phyloP scores from a whole-genome alignment of 2,113 vertebrate genomes.

The Myxocyprinus asiaticus region DNA sequence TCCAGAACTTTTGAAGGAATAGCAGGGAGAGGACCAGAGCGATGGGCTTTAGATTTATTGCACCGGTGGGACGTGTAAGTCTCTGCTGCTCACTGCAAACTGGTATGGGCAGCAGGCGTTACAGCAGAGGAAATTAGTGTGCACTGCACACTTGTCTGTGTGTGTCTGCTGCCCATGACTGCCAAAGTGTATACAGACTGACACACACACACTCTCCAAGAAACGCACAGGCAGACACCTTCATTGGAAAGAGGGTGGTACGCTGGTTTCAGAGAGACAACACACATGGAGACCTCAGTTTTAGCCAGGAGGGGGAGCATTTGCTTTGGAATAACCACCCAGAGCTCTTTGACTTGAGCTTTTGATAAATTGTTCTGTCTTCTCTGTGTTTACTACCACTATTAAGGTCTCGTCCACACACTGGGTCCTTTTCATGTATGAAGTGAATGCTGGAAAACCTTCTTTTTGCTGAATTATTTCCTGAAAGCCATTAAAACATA shows the following conservation, averaged over 20 bases:
- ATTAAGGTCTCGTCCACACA: neutral
- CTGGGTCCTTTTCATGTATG: neutral
- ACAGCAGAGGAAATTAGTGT: constrained; percentile 57
- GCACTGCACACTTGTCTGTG: constrained; percentile 58
- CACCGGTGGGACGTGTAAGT: constrained; percentile 37
- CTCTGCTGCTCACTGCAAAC: constrained; percentile 43
- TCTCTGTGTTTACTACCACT: neutral
- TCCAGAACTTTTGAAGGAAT: neutral
- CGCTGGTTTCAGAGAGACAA: constrained; percentile 15
- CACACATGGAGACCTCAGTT: constrained; percentile 14
- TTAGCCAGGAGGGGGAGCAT: constrained; percentile 36
- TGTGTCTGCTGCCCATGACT: constrained; percentile 48
- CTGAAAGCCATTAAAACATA: neutral
- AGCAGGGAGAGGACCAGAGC: neutral
- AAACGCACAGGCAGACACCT: constrained; percentile 66
- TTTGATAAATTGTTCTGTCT: neutral
- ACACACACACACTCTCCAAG: constrained; percentile 46
- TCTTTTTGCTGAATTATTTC: constrained; percentile 10
- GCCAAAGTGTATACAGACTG: constrained; percentile 50
- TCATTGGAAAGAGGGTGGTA: constrained; percentile 66
- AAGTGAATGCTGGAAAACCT: neutral
- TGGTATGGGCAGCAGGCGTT: constrained; percentile 4
- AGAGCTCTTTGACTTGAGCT: neutral
- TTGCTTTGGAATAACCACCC: neutral
- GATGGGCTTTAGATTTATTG: constrained; percentile 44